A percentile compares a stretch with the other conserved stretches of the same genome.
These are phyloP conservation scores for Epistrophe eligans DNA, from an alignment of 2,888 invertebrate genomes.

Conservation along the genomic window DNA sequence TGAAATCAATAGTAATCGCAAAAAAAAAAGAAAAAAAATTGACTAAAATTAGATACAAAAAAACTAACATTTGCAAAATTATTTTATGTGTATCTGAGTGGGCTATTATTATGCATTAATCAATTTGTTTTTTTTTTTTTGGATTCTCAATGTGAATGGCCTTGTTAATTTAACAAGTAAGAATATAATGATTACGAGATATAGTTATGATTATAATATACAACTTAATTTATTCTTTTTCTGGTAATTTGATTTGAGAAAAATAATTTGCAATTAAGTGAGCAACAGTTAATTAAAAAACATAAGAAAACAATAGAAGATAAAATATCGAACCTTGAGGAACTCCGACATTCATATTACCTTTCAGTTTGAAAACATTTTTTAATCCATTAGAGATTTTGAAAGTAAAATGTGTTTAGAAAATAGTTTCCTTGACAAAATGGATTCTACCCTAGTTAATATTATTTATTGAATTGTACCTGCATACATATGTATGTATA, in stretches of 20 bases:
- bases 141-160: neutral
- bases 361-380: neutral
- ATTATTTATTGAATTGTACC: too few species aligned
- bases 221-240: neutral
- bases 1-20: neutral
- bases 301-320: neutral
- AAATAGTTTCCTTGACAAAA: too few species aligned
- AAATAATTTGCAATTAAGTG: neutral
- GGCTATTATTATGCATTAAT: neutral
- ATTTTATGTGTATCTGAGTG: neutral
- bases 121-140: neutral
- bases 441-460: too few species aligned
- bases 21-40: neutral
- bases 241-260: neutral
- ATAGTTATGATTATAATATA: neutral
- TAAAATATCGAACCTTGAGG: neutral
- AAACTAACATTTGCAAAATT: neutral
- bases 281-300: neutral
- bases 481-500: too few species aligned
- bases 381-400: too few species aligned
- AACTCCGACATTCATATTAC: neutral
- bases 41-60: slow-evolving; percentile 45
- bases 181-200: neutral
- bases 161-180: neutral
- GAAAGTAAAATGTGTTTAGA: too few species aligned